Evolutionary conservation across 2,113 vertebrate species (phyloP).

Genomic region (Gallinago undulata): DNA sequence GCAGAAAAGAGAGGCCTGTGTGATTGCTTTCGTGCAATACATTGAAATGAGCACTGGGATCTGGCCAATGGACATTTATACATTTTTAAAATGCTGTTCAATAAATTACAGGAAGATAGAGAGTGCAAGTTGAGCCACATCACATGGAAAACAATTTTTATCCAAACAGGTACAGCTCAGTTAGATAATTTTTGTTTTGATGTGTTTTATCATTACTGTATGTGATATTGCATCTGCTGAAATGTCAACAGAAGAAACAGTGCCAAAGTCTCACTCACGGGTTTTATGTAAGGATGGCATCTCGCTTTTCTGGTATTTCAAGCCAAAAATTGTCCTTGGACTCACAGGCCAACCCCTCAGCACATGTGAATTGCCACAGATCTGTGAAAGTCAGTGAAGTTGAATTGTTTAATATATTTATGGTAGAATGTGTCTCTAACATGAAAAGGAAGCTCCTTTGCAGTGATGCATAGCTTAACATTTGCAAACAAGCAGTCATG

Average conservation of each 20-base stretch:
- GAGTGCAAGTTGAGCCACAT: background rate
- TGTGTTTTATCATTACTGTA: background rate
- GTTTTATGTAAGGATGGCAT: background rate
- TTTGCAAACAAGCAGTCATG: slow-evolving; percentile 12
- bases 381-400: background rate
- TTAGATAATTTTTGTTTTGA: background rate
- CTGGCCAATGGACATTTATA: slow-evolving; percentile 29
- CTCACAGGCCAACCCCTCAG: background rate
- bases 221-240: background rate
- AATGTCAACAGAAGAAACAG: background rate
- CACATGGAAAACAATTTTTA: background rate
- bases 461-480: background rate
- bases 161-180: background rate
- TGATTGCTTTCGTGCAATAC: slow-evolving; percentile 84
- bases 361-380: background rate
- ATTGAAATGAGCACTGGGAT: slow-evolving; percentile 72
- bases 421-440: background rate
- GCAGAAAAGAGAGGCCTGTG: slow-evolving; percentile 89
- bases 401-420: background rate
- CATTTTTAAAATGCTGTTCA: slow-evolving; percentile 1
- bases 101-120: slow-evolving; percentile 8
- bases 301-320: background rate
- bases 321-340: background rate
- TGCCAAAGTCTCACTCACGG: background rate
- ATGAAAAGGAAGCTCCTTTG: background rate